Base-by-base conservation (phyloP, 1,140 invertebrate genomes). In the Amyelois transitella region DNA sequence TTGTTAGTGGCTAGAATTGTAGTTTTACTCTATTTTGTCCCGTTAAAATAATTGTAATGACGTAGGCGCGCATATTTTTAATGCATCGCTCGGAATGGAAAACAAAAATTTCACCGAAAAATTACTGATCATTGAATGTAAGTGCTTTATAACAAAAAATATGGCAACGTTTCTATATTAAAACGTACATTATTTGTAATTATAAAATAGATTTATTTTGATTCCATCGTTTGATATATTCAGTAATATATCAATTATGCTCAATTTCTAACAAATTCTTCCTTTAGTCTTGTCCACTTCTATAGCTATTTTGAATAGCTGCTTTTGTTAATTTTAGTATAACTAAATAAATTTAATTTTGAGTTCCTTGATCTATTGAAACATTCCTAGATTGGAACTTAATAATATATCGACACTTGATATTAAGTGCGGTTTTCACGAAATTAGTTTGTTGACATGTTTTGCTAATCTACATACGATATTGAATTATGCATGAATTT, bases 11-110 rank as follows among this genome's bases (percentile, higher is more conserved):
- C 51, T 59, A 58, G 56, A 45, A 24, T 7, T 53, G 56, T 58
- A 58, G 55, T 45, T 57, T 57, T 54, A 54, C 19, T 45, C 54
- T 17, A 57, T 51, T 57, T 57, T 57, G 55, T 57, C 55, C 50
- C 50, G 19, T 51, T 51, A 28, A 57, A 44, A 21, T 45, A 43
- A 24, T 32, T 59, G 18, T 24, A 49, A 54, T 17, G 38, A 43
- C 48, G 56, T 58, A 56, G 54, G 47, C 19, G 47, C 43, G 44
- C 50, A 19, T 38, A 19, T 18, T 38, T 12, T 21, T 20, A 43
- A 52, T 32, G 50, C 50, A 57, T 51, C 19, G 45, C 45, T 48
- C 45, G 20, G 45, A 48, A 21, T 10, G 32, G 32, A 21, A 20
- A 5, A 48, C 32, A 48, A 4, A 21, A 12, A 10, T 28, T 28